phyloP scores from a whole-genome alignment of 1,140 invertebrate genomes.

The Yoshiicerus persimilis region DNA sequence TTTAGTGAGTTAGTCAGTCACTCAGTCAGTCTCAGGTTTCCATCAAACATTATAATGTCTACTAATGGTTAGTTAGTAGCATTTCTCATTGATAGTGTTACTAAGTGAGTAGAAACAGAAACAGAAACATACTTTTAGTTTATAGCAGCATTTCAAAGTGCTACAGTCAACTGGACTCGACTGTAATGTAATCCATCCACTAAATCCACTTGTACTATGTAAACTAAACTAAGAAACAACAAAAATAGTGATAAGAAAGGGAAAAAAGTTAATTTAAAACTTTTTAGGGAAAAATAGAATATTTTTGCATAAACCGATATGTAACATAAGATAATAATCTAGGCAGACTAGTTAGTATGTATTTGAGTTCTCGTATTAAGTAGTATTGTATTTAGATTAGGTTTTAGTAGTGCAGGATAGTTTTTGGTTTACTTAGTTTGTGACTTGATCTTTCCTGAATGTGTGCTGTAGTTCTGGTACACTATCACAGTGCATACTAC shows the following conservation, averaged over 20 bases:
- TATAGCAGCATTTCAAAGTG: no score
- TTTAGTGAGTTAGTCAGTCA: constrained; percentile 9
- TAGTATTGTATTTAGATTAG: no score
- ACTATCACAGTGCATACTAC: background rate
- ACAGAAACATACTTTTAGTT: no score
- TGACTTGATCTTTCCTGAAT: no score
- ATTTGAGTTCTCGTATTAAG: no score
- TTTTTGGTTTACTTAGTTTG: no score
- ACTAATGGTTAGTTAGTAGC: background rate
- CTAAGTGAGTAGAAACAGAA: background rate
- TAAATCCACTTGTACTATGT: background rate
- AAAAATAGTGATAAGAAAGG: background rate
- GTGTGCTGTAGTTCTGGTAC: background rate
- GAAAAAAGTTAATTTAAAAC: background rate
- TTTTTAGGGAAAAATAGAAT: background rate
- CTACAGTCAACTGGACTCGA: no score
- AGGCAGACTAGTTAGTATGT: no score
- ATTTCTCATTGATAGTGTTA: background rate
- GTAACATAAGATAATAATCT: background rate
- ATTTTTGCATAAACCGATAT: background rate
- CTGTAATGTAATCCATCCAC: no score
- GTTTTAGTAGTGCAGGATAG: no score
- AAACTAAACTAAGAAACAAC: background rate
- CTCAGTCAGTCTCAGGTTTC: background rate
- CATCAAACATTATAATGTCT: background rate